phyloP scores from a whole-genome alignment of 2,888 invertebrate genomes.

The Cephus pulcher region DNA sequence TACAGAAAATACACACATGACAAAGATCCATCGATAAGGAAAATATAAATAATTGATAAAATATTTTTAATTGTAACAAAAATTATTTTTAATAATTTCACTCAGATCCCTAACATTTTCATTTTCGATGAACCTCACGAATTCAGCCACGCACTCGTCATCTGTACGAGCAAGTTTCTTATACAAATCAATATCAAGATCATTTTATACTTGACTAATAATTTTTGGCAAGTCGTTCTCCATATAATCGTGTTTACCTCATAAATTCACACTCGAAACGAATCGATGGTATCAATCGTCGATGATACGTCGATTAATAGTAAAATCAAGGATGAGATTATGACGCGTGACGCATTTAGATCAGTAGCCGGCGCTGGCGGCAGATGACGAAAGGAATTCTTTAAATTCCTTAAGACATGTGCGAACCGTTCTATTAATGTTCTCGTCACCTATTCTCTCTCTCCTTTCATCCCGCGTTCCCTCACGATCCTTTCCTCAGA shows the following conservation, averaged over 20 bases:
- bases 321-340: not conserved
- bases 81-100: not conserved
- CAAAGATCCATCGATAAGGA: not conserved
- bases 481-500: conserved; percentile 21
- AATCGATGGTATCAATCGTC: not conserved
- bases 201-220: not conserved
- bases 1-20: not conserved
- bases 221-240: not conserved
- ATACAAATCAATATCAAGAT: not conserved
- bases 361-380: not conserved
- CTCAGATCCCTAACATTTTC: not conserved
- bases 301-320: not conserved
- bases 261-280: not conserved
- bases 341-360: not conserved
- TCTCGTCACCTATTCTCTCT: conserved; percentile 34
- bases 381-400: conserved; percentile 31
- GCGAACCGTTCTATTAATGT: conserved; percentile 52
- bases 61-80: not conserved
- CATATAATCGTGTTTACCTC: not conserved
- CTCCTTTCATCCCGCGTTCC: conserved; percentile 21
- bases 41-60: not conserved
- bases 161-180: not conserved
- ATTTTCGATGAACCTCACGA: not conserved
- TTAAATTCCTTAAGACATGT: conserved; percentile 43
- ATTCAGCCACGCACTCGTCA: not conserved